These are phyloP conservation scores for Bovichtus variegatus DNA, from an alignment of 2,797 vertebrate genomes.

Conservation along the genomic window DNA sequence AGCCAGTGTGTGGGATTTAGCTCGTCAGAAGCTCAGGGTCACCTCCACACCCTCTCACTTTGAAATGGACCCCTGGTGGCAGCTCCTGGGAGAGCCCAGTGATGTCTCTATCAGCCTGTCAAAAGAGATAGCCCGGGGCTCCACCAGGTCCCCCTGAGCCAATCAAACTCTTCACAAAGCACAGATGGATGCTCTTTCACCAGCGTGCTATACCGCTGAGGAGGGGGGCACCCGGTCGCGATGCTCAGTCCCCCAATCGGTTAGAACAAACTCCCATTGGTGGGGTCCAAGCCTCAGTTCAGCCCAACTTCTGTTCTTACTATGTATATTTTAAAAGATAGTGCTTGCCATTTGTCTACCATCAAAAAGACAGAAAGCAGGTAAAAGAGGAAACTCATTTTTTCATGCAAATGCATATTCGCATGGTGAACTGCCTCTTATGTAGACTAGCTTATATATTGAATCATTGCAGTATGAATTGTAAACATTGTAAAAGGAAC, in stretches of 20 bases:
- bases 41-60: conserved; percentile 88
- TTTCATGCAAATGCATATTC: background rate
- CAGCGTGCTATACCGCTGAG: conserved; percentile 78
- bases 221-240: conserved; percentile 65
- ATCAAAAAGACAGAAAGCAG: conserved; percentile 15
- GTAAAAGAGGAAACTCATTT: conserved; percentile 3
- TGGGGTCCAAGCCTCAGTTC: conserved; percentile 70
- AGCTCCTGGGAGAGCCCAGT: conserved; percentile 87
- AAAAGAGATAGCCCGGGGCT: conserved; percentile 89
- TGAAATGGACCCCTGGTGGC: conserved; percentile 89
- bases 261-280: conserved; percentile 75
- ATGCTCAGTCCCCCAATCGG: conserved; percentile 75
- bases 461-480: background rate
- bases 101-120: conserved; percentile 92
- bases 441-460: background rate
- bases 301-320: conserved; percentile 59
- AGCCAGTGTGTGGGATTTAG: conserved; percentile 86
- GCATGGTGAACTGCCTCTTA: background rate
- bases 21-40: conserved; percentile 86
- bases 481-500: background rate
- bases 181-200: conserved; percentile 88
- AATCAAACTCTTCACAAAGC: conserved; percentile 89
- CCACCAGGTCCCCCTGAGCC: conserved; percentile 86
- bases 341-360: conserved; percentile 34
- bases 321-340: conserved; percentile 61